Base-by-base conservation (phyloP, 2,113 vertebrate genomes). In the Sarotherodon lohbergeri region DNA sequence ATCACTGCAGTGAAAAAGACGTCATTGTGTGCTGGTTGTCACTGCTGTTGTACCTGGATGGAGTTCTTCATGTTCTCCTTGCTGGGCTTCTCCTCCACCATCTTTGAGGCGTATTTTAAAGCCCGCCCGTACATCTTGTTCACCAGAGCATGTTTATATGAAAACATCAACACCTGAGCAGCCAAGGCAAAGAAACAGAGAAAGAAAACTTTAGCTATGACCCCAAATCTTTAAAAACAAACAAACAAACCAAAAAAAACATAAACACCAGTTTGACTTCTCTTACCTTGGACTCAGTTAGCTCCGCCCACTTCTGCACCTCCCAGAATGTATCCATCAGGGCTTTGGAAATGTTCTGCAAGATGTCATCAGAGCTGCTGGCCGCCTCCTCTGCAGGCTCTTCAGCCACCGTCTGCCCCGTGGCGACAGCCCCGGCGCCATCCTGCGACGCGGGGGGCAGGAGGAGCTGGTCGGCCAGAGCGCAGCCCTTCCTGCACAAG, bases 51-150 rank as follows among this genome's bases (percentile, higher is more conserved):
- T 93, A 99, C 99, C 96, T 99, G 98, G 93, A 98, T 97, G 94
- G 98, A 99, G 91, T 99, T 99, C 95, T 97, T 99, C 96, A 98
- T 97, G 96, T 99, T 98, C 88, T 99, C 98, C 94, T 98, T 99
- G 34, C 96, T 98, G 93, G 98, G 97, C 89, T 99, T 99, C 96
- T 99, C 99, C 95, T 99, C 99, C 10, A 97, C 97, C 84, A 98
- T 97, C 94, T 99, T 99, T 82, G 97, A 98, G 89, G 98, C 97
- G 78, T 97, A 99, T 90, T 99, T 99, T 91, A 99, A 97, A 81
- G 98, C 97, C 94, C 98, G 97, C 43, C 98, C 98, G 22, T 98
- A 98, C 98, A 98, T 98, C 95, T 98, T 98, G 94, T 97, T 98
- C 82, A 97, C 98, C 83, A 99, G 91, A 71, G 98, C 98, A 9